These are phyloP conservation scores for Prochilodus magdalenae DNA, from an alignment of 2,113 vertebrate species.

Conservation along the genomic window DNA sequence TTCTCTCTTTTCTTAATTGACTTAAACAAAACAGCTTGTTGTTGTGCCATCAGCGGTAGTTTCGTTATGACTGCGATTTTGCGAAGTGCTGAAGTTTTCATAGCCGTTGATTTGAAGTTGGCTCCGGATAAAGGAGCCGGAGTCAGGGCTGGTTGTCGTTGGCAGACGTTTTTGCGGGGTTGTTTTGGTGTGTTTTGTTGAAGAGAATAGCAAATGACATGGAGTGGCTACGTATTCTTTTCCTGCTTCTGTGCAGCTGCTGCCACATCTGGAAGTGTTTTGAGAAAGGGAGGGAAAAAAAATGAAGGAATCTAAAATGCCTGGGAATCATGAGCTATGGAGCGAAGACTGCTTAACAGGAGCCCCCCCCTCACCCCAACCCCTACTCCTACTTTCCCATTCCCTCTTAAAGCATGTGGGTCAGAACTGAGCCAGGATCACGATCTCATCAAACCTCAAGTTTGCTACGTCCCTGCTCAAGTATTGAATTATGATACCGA, in stretches of 20 bases:
- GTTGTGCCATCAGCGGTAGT: conserved; percentile 11
- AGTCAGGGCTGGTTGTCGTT: neutral
- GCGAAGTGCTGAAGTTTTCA: neutral
- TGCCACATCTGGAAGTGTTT: conserved; percentile 47
- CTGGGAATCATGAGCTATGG: conserved; percentile 41
- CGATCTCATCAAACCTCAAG: conserved; percentile 45
- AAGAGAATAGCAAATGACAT: conserved; percentile 39
- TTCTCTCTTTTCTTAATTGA: neutral
- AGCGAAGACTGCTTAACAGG: conserved; percentile 9
- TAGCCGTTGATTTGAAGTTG: conserved; percentile 38
- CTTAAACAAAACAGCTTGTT: conserved; percentile 1
- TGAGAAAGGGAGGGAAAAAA: neutral
- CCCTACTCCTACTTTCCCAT: neutral
- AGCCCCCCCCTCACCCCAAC: neutral
- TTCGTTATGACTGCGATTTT: conserved; percentile 1
- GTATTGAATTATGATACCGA: conserved; percentile 80
- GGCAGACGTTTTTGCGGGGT: conserved; percentile 30
- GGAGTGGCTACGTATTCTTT: conserved; percentile 10
- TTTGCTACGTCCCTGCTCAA: conserved; percentile 65
- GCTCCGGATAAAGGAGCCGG: conserved; percentile 7
- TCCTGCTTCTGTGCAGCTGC: conserved; percentile 49
- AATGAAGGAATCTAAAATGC: conserved; percentile 8
- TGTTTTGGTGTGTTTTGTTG: conserved; percentile 21
- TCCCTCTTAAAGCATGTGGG: neutral
- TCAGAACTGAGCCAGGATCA: conserved; percentile 28